phyloP scores from a whole-genome alignment of 2,888 invertebrate genomes.

The Beris chalybata region DNA sequence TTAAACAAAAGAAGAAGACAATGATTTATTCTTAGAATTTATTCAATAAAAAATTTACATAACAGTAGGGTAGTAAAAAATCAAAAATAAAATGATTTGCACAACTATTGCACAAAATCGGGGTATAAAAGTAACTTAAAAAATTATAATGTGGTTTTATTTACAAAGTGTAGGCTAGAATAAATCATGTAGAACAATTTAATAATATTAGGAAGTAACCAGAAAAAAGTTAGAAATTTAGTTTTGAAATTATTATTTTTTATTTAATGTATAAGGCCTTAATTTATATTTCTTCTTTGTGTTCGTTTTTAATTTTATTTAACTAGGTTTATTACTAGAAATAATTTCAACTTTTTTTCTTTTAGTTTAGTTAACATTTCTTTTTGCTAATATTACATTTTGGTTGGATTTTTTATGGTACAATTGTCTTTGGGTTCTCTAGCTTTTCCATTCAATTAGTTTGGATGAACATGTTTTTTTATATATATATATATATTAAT shows the following conservation, averaged over 20 bases:
- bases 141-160: too few species aligned
- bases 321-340: slow-evolving; percentile 20
- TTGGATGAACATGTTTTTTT: slow-evolving; percentile 25
- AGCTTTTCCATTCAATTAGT: slow-evolving; percentile 36
- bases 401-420: slow-evolving; percentile 28
- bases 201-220: too few species aligned
- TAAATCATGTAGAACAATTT: too few species aligned
- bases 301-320: slow-evolving; percentile 33
- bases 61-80: not conserved
- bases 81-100: slow-evolving; percentile 9
- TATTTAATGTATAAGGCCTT: slow-evolving; percentile 41
- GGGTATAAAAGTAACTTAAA: too few species aligned
- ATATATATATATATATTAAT: not conserved
- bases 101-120: slow-evolving; percentile 14
- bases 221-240: not conserved
- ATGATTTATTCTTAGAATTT: too few species aligned
- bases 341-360: slow-evolving; percentile 16
- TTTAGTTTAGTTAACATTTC: slow-evolving; percentile 1
- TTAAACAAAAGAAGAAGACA: too few species aligned
- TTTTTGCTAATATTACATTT: slow-evolving; percentile 7
- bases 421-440: slow-evolving; percentile 43
- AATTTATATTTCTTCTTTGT: slow-evolving; percentile 40
- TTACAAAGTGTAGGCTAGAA: too few species aligned
- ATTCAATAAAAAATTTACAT: too few species aligned
- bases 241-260: slow-evolving; percentile 3